phyloP scores from a whole-genome alignment of 2,888 invertebrate species.

The Cantharis lateralis region DNA sequence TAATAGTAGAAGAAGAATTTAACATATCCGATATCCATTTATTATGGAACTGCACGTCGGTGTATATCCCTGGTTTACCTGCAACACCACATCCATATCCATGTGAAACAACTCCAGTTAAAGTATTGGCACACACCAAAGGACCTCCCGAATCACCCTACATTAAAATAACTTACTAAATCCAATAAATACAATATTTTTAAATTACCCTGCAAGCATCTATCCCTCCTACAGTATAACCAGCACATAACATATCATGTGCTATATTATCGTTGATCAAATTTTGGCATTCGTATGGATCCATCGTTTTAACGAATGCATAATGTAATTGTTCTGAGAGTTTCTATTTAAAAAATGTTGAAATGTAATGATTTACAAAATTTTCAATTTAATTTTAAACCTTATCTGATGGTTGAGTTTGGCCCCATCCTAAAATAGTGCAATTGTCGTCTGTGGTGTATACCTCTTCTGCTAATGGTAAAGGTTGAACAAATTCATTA shows the following conservation, averaged over 20 bases:
- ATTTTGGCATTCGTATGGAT: slow-evolving; percentile 2
- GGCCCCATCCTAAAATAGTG: slow-evolving; percentile 31
- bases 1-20: slow-evolving; percentile 1
- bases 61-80: slow-evolving; percentile 32
- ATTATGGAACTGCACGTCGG: slow-evolving; percentile 22
- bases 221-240: slow-evolving; percentile 24
- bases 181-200: background rate
- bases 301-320: slow-evolving; percentile 14
- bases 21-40: slow-evolving; percentile 25
- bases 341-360: background rate
- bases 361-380: background rate
- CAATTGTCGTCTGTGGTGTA: slow-evolving; percentile 16
- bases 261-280: background rate
- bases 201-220: slow-evolving; percentile 33
- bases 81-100: slow-evolving; percentile 35
- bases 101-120: slow-evolving; percentile 47
- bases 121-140: slow-evolving; percentile 38
- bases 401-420: background rate
- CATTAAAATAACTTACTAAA: slow-evolving; percentile 23
- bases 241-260: slow-evolving; percentile 35
- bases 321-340: background rate
- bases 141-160: slow-evolving; percentile 45
- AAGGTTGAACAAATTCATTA: slow-evolving; percentile 7
- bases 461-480: slow-evolving; percentile 2
- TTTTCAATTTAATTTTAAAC: background rate